Evolutionary conservation across 1,140 invertebrate species (phyloP).

Genomic region (Cherax quadricarinatus): DNA sequence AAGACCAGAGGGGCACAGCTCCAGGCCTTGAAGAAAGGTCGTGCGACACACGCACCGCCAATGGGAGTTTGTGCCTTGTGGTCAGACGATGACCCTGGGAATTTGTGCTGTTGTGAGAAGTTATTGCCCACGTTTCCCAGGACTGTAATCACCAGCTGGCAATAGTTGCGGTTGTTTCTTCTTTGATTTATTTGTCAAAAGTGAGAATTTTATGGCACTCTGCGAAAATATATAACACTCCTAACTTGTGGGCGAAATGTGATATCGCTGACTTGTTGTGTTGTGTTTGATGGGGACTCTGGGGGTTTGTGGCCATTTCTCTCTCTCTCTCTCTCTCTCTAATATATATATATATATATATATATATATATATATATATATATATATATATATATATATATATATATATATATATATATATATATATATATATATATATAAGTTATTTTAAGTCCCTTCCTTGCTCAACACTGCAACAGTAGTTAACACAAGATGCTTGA

Average conservation of each 20-base stretch:
- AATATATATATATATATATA: too few species aligned
- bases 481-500: too few species aligned
- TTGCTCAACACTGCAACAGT: too few species aligned
- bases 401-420: too few species aligned
- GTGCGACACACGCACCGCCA: neutral
- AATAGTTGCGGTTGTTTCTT: neutral
- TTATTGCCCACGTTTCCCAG: neutral
- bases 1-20: neutral
- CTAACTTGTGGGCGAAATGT: neutral
- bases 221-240: neutral
- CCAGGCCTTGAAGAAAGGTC: neutral
- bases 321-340: too few species aligned
- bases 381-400: too few species aligned
- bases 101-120: neutral
- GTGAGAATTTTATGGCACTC: neutral
- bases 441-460: too few species aligned
- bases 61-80: neutral
- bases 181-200: neutral
- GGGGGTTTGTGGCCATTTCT: too few species aligned
- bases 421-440: too few species aligned
- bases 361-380: too few species aligned
- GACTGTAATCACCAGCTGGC: slow-evolving; percentile 2
- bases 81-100: neutral
- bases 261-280: neutral
- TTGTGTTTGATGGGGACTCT: neutral